These are phyloP conservation scores for Hetaerina titia DNA, from an alignment of 2,888 invertebrate genomes.

Conservation along the genomic window DNA sequence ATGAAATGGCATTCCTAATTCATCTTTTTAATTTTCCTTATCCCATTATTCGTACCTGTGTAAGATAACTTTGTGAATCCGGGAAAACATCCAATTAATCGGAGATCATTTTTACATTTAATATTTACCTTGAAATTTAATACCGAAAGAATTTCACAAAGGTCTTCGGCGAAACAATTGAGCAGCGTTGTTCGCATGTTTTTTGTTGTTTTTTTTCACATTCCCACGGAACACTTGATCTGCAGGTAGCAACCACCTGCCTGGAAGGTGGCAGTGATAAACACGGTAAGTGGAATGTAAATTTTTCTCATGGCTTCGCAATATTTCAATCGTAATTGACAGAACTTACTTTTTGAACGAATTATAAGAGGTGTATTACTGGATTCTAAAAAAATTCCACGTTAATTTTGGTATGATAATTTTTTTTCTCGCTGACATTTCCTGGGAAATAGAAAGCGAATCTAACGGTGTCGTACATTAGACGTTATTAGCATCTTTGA, in stretches of 20 bases:
- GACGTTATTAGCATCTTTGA: constrained; percentile 7
- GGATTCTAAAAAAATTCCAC: not conserved
- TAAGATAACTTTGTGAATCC: not conserved
- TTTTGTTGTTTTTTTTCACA: not conserved
- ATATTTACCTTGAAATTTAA: too few relatives aligned
- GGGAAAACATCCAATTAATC: not conserved
- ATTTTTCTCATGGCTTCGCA: not conserved
- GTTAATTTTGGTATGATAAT: not conserved
- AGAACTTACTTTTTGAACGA: not conserved
- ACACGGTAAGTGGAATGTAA: not conserved
- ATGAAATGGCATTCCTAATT: constrained; percentile 49
- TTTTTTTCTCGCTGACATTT: constrained; percentile 8
- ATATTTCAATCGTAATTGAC: not conserved
- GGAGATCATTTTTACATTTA: too few relatives aligned
- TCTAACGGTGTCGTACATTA: constrained; percentile 52
- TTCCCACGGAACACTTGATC: constrained; percentile 62
- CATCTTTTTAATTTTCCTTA: not conserved
- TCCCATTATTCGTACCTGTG: not conserved
- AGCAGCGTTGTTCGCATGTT: not conserved
- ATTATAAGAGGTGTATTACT: not conserved
- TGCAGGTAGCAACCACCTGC: constrained; percentile 63
- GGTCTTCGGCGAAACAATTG: constrained; percentile 27
- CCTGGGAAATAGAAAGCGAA: constrained; percentile 63
- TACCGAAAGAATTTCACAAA: not conserved
- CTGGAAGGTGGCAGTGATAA: constrained; percentile 54